Conservation (phyloP, 1,140 invertebrate species). For the Pentalonia nigronervosa region DNA sequence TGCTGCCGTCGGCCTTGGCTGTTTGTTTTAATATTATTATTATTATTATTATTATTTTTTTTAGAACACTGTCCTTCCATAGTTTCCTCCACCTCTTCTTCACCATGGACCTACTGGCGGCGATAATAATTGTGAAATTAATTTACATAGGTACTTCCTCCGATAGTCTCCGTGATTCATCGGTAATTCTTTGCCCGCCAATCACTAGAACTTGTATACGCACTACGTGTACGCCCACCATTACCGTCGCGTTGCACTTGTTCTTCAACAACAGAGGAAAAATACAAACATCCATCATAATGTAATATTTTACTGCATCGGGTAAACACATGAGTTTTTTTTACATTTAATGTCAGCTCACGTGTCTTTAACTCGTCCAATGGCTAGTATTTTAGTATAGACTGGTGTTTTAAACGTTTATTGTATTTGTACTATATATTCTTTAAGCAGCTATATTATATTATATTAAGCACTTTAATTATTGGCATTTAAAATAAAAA, state of each 20-base stretch:
- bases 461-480: not conserved
- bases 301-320: not conserved
- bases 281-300: not conserved
- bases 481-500: not conserved
- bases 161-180: not conserved
- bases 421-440: not conserved
- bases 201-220: not conserved
- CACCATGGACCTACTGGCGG: not conserved
- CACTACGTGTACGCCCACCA: not conserved
- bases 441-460: not conserved
- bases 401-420: not conserved
- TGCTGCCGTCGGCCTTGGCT: slow-evolving; percentile 23
- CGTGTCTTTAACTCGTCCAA: not conserved
- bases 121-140: slow-evolving; percentile 37
- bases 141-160: slow-evolving; percentile 43
- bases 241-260: not conserved
- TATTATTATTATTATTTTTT: slow-evolving; percentile 24
- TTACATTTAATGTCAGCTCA: not conserved
- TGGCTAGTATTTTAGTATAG: not conserved
- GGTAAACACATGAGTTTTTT: not conserved
- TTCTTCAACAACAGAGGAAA: not conserved
- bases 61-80: slow-evolving; percentile 22
- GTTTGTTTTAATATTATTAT: slow-evolving; percentile 31
- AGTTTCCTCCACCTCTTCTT: not conserved
- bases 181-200: not conserved